Evolutionary conservation across 2,113 vertebrate species (phyloP).

Genomic region (Microtus pennsylvanicus): DNA sequence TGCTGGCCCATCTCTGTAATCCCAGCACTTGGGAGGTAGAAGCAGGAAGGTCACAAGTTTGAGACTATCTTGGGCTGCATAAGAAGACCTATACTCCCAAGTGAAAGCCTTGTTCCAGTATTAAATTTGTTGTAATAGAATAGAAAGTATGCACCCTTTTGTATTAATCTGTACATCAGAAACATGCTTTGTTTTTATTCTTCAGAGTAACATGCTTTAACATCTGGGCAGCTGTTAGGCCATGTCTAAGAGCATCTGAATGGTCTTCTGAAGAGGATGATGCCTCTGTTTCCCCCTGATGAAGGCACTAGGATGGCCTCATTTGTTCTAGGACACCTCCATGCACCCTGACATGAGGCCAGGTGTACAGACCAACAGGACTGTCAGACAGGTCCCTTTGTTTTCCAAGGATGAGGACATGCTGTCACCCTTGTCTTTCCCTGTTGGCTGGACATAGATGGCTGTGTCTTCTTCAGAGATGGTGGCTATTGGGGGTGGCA

Average conservation of each 20-base stretch:
- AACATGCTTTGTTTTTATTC: background rate
- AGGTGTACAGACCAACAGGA: background rate
- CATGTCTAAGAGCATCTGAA: background rate
- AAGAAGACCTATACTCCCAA: background rate
- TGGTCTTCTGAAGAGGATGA: background rate
- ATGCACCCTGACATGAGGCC: background rate
- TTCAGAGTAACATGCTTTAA: background rate
- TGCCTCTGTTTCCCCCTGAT: background rate
- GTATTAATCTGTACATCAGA: background rate
- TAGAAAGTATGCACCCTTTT: background rate
- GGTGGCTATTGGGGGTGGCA: background rate
- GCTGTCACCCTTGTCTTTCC: background rate
- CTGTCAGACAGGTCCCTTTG: no score
- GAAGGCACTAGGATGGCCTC: background rate
- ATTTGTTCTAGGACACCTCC: background rate
- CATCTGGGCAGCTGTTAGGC: background rate
- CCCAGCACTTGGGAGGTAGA: background rate
- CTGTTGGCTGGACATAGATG: background rate
- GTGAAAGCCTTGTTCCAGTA: background rate
- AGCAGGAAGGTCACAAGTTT: background rate
- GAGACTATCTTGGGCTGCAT: background rate
- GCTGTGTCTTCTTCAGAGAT: no score
- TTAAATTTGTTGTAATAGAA: background rate
- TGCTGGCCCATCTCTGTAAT: background rate
- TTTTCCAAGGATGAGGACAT: background rate